phyloP scores from a whole-genome alignment of 1,140 invertebrate species.

The Leptopilina clavipes region DNA sequence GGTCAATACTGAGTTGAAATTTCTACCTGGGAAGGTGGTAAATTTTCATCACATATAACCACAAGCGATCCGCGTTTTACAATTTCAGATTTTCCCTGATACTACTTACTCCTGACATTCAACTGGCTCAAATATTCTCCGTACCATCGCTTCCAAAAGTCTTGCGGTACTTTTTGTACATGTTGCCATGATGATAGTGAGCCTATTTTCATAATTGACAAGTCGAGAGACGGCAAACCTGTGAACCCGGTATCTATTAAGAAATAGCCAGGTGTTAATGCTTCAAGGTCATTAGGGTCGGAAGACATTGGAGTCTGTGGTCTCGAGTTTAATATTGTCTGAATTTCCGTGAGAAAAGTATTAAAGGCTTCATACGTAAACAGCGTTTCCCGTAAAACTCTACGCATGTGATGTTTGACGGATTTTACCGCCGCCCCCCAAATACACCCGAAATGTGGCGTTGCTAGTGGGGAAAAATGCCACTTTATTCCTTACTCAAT shows the following conservation, averaged over 20 bases:
- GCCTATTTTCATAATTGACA: not conserved
- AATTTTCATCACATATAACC: not conserved
- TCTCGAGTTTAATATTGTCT: no score
- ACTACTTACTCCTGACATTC: slow-evolving; percentile 35
- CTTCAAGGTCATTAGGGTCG: slow-evolving; percentile 3
- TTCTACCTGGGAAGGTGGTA: no score
- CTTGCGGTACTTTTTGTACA: not conserved
- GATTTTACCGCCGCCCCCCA: no score
- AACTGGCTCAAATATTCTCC: not conserved
- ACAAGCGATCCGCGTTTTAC: not conserved
- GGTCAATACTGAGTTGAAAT: no score
- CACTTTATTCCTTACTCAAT: no score
- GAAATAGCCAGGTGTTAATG: slow-evolving; percentile 31
- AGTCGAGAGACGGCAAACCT: not conserved
- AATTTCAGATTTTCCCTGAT: not conserved
- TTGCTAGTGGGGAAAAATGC: no score
- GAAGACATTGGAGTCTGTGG: not conserved
- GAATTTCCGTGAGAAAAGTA: no score
- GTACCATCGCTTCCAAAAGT: not conserved
- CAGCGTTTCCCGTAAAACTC: no score
- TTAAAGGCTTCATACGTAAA: no score
- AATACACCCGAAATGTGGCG: no score
- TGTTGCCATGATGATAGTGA: not conserved
- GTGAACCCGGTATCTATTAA: slow-evolving; percentile 7
- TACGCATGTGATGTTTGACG: no score